Percentiles rank a stretch among this genome's conserved stretches.
Conservation (phyloP, 2,113 vertebrate species). For the Dryoscopus gambensis region DNA sequence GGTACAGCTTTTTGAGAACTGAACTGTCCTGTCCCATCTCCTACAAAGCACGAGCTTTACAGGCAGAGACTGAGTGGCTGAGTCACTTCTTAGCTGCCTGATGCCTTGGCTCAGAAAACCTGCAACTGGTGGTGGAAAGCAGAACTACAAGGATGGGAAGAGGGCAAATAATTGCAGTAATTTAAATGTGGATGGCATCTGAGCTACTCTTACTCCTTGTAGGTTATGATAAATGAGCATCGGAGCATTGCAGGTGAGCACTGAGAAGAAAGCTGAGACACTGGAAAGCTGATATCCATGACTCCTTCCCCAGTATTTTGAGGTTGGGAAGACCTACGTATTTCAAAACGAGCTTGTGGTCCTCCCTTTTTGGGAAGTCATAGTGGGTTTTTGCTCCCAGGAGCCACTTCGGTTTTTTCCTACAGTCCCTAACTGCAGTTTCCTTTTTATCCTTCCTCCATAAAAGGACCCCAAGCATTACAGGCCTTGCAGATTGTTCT, state of each 20-base stretch:
- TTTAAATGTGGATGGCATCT: not conserved
- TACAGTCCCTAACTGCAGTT: not conserved
- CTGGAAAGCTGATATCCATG: not conserved
- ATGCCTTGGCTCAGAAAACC: not conserved
- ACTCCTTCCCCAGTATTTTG: not conserved
- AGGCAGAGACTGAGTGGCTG: too few relatives aligned
- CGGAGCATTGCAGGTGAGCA: not conserved
- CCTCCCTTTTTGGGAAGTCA: not conserved
- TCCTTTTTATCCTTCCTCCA: not conserved
- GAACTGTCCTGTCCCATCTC: not conserved
- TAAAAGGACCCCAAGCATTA: not conserved
- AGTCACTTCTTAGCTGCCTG: not conserved
- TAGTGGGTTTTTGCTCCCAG: not conserved
- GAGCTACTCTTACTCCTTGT: not conserved
- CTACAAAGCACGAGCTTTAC: accelerated
- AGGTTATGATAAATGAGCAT: not conserved
- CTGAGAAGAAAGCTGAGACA: not conserved
- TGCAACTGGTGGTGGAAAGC: not conserved
- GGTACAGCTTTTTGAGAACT: not conserved
- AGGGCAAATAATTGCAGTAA: not conserved
- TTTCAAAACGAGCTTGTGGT: not conserved
- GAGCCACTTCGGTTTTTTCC: not conserved
- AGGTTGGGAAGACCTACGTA: not conserved
- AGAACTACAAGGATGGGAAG: not conserved
- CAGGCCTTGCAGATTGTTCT: not conserved